Percentiles rank a stretch among this genome's conserved stretches.
Evolutionary conservation across 2,888 invertebrate genomes (phyloP).

Genomic region (Rhingia campestris): DNA sequence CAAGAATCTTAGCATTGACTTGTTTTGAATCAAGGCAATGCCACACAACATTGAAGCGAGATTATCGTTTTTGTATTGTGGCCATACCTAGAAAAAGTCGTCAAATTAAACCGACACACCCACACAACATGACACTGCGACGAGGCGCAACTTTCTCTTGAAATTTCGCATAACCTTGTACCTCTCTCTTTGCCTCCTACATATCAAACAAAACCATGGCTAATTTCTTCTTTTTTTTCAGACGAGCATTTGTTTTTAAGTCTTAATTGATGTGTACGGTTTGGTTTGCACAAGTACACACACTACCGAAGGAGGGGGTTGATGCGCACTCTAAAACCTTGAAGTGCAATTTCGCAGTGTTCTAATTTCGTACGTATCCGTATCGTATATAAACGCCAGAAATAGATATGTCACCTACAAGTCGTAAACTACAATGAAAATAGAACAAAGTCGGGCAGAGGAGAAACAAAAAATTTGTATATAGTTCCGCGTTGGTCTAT

Average conservation of each 20-base stretch:
- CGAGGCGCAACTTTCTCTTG: constrained; percentile 59
- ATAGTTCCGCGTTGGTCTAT: constrained; percentile 57
- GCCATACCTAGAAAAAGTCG: not conserved
- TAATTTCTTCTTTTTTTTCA: constrained; percentile 14
- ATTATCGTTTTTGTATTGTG: constrained; percentile 28
- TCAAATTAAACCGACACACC: constrained; percentile 43
- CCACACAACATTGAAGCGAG: constrained; percentile 32
- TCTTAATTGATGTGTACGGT: constrained; percentile 22
- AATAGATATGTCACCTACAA: not conserved
- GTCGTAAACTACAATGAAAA: constrained; percentile 22
- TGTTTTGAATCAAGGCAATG: constrained; percentile 40
- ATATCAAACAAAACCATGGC: constrained; percentile 27
- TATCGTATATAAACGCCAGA: not conserved
- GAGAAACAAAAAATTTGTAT: constrained; percentile 13
- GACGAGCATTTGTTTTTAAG: constrained; percentile 28
- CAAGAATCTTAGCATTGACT: constrained; percentile 21
- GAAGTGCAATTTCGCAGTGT: constrained; percentile 17
- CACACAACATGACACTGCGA: constrained; percentile 11
- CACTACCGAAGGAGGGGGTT: constrained; percentile 10
- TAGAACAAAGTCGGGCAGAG: constrained; percentile 17
- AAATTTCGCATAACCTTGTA: constrained; percentile 62
- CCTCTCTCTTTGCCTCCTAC: constrained; percentile 43
- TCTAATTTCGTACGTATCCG: constrained; percentile 25
- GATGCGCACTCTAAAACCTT: constrained; percentile 26
- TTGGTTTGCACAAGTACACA: not conserved